Base-by-base conservation (phyloP, 2,113 vertebrate species). In the Apaloderma vittatum region DNA sequence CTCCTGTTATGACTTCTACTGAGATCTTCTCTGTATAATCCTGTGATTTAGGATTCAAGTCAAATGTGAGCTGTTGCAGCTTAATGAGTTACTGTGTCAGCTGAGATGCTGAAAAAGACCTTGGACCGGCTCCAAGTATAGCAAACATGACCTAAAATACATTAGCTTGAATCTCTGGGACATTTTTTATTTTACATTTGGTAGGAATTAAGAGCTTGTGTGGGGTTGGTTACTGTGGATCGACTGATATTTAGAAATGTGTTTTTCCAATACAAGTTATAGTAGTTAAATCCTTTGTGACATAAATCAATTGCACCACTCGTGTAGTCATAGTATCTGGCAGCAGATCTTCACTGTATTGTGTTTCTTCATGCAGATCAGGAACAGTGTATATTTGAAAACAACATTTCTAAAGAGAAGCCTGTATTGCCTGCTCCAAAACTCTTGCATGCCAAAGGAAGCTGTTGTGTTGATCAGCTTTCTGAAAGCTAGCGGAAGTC, bases 21-120 rank as follows among this genome's bases (percentile, higher is more conserved):
- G 63, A 66, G 40, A 24, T 80, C n/a, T 81, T 26, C 43, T 90
- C 49, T 81, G 75, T 79, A 54, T 27, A 51, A 40, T 85, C 23
- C 21, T 54, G 0, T 18, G 10, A 36, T n/a, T 86, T 71, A 77
- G 15, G 68, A 67, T 74, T 95, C 67, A 83, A 93, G 49, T 61
- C 7, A 2, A 86, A 66, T 2, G 0, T 88, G 65, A 86, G 12
- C 22, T 94, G 34, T 55, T 91, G 32, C 48, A 77, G 43, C 17
- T 91, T 83, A 84, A 63, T 80, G 43, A 91, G 12, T 93, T 94
- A 66, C 45, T 85, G 11, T 80, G 63, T 80, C 55, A 92, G 27
- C 72, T 74, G 72, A 80, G 55, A 70, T 85, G 65, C 71, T 85
- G 78, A 78, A 77, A 55, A 65, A 70, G 46, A 77, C 46, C 37